These are phyloP conservation scores for Podilymbus podiceps DNA, from an alignment of 2,113 vertebrate genomes.

Conservation along the genomic window DNA sequence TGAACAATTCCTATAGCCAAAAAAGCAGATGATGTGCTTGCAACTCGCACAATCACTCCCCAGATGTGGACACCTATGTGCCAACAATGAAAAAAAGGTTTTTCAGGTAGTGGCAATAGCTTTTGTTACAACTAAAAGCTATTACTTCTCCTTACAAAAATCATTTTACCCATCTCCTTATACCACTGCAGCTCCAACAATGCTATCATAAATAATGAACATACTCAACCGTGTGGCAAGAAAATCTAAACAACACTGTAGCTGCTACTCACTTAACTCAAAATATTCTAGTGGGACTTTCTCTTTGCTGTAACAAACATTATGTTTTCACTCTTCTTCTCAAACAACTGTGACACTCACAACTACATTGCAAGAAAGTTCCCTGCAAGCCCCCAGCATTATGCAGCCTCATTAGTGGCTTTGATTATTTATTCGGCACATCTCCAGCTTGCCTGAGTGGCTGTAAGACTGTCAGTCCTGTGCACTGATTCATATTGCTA, in stretches of 20 bases:
- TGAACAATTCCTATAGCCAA: background rate
- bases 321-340: background rate
- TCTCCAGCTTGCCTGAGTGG: slow-evolving; percentile 9
- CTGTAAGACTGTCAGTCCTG: background rate
- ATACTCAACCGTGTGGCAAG: background rate
- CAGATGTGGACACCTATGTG: background rate
- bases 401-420: slow-evolving; percentile 41
- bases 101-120: background rate
- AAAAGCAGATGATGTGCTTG: background rate
- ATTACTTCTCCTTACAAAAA: background rate
- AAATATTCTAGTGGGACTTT: background rate
- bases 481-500: background rate
- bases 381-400: background rate
- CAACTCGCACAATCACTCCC: background rate
- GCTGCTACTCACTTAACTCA: background rate
- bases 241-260: background rate
- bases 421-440: slow-evolving; percentile 10
- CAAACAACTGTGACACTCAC: background rate
- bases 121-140: background rate
- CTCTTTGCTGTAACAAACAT: background rate
- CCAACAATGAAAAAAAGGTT: background rate
- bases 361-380: background rate
- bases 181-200: background rate
- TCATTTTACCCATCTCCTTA: background rate
- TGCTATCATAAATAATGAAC: background rate